phyloP scores from a whole-genome alignment of 2,888 invertebrate species.

The Drosophila birchii region DNA sequence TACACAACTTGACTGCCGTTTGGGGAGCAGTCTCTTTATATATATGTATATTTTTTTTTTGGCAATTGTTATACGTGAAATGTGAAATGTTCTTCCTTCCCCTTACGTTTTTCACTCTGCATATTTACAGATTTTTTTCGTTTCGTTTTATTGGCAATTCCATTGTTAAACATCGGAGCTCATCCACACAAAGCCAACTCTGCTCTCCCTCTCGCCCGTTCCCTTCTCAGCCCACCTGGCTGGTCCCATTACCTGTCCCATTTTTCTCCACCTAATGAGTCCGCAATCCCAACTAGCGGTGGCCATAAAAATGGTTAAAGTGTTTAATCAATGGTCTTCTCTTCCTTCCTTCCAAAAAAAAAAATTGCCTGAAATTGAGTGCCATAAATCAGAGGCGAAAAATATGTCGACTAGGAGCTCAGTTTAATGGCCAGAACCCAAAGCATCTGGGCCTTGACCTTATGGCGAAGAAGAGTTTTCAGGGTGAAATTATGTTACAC shows the following conservation, averaged over 20 bases:
- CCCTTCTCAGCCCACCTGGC: no score
- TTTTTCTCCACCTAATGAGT: conserved; percentile 10
- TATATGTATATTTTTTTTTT: conserved; percentile 8
- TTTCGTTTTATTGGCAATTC: conserved; percentile 36
- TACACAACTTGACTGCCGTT: conserved; percentile 5
- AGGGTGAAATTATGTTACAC: conserved; percentile 5
- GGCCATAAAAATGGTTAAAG: conserved; percentile 42
- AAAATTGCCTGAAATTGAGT: conserved; percentile 67
- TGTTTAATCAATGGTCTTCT: conserved; percentile 45
- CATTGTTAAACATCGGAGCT: conserved; percentile 36
- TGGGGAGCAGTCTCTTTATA: conserved; percentile 3
- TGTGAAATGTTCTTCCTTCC: conserved; percentile 13
- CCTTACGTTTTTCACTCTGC: conserved; percentile 20
- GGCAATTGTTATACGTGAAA: conserved; percentile 41
- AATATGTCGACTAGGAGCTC: conserved; percentile 36
- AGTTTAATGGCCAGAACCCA: conserved; percentile 11
- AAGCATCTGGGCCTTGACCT: conserved; percentile 39
- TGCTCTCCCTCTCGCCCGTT: no score
- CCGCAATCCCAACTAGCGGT: conserved; percentile 5
- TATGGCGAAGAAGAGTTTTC: conserved; percentile 5
- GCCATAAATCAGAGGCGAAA: conserved; percentile 73
- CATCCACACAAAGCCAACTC: conserved; percentile 15
- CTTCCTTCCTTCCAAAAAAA: conserved; percentile 17
- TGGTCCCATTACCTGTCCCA: not conserved
- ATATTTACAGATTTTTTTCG: conserved; percentile 33